Percentiles rank a stretch among this genome's conserved stretches.
Conservation (phyloP, 2,888 invertebrate genomes). For the Metalampra italica region DNA sequence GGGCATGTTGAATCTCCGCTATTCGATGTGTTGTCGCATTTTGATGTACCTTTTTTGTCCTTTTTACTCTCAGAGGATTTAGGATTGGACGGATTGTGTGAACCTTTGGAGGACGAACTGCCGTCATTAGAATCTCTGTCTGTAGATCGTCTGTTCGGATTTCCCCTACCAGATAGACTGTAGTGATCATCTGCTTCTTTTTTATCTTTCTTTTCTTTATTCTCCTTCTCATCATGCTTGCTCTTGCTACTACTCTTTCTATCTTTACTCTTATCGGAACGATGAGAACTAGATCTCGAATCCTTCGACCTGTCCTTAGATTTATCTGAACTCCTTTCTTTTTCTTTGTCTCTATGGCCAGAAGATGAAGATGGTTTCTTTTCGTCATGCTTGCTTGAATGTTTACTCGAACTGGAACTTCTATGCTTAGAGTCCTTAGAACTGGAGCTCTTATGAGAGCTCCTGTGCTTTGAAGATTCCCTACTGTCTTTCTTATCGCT, state of each 20-base stretch:
- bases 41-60: slow-evolving; percentile 62
- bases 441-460: slow-evolving; percentile 55
- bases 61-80: slow-evolving; percentile 59
- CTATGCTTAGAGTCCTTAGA: slow-evolving; percentile 50
- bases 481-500: slow-evolving; percentile 48
- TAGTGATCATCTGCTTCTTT: slow-evolving; percentile 85
- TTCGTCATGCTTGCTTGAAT: slow-evolving; percentile 51
- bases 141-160: slow-evolving; percentile 83
- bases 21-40: slow-evolving; percentile 64
- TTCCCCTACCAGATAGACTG: slow-evolving; percentile 80
- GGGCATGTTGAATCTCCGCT: slow-evolving; percentile 72
- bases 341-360: slow-evolving; percentile 54
- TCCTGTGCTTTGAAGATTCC: slow-evolving; percentile 61
- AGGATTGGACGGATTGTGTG: slow-evolving; percentile 48
- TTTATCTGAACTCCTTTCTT: slow-evolving; percentile 51
- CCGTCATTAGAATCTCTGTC: slow-evolving; percentile 90
- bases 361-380: slow-evolving; percentile 53
- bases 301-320: slow-evolving; percentile 54
- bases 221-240: slow-evolving; percentile 60
- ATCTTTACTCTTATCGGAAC: slow-evolving; percentile 67
- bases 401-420: slow-evolving; percentile 53
- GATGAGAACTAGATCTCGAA: slow-evolving; percentile 53
- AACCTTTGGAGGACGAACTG: slow-evolving; percentile 71
- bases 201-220: slow-evolving; percentile 65
- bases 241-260: slow-evolving; percentile 25